Evolutionary conservation across 2,113 vertebrate species (phyloP), one percentile per base, ranked within the genome.

Genomic region (Pygoscelis adeliae): DNA sequence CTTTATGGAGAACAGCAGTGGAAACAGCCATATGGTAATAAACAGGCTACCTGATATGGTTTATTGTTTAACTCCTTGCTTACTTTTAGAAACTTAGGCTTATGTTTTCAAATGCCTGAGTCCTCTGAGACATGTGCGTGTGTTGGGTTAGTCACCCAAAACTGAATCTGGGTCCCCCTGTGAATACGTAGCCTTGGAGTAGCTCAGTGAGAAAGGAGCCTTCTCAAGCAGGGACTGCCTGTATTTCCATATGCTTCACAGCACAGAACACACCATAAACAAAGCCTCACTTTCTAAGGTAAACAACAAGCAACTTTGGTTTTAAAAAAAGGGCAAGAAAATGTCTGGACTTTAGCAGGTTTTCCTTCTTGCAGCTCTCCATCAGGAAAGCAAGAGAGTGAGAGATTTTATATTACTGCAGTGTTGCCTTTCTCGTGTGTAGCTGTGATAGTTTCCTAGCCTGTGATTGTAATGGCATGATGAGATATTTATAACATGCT

Each of bases 31-130:
- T 82, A 63, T 70, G 82, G 84, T 52, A 87, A 95, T 96, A 91
- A 97, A 96, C 82, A 90, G 78, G 89, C 94, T 95, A 93, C 93
- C 73, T 96, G 93, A 77, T 93, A 94, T 2, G 50, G 74, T 94
- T 97, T 96, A 96, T 90, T 93, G 83, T 93, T 96, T 97, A 96
- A 96, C 95, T 93, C 88, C 50, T 95, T 87, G 50, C 50, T 87
- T 69, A 22, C 91, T 95, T 81, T 56, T 80, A 88, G 78, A 70
- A 94, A 83, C 22, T 59, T 58, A 65, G 26, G 49, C 26, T 94
- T 76, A 17, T 21, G 26, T 79, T 94, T 80, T 55, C 58, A 70
- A 81, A 67, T 63, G 61, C 32, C 74, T 20, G 20, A 76, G 49
- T 32, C 50, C 67, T 66, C 38, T 56, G 62, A 76, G 66, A 61